Conservation (phyloP, 1,140 invertebrate species). For the Trichonephila inaurata region DNA sequence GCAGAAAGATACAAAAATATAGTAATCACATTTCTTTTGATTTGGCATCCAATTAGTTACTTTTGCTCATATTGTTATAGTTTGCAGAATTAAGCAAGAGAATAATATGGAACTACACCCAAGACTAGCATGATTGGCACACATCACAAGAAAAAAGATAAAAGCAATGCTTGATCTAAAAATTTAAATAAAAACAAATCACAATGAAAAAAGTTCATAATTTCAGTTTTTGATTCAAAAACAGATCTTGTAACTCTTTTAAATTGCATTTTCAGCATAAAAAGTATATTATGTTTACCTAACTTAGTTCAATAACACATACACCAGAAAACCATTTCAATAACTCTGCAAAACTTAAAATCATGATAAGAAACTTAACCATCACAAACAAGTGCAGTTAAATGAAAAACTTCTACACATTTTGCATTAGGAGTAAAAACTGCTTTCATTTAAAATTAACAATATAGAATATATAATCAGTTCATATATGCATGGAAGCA, state of each 20-base stretch:
- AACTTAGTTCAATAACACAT: neutral
- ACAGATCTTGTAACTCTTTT: neutral
- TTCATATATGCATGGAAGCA: too few relatives aligned
- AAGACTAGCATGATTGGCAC: constrained; percentile 68
- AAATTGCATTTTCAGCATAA: neutral
- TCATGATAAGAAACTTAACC: too few relatives aligned
- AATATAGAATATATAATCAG: too few relatives aligned
- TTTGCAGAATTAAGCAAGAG: constrained; percentile 2
- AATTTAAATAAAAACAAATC: constrained; percentile 7
- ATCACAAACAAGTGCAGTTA: too few relatives aligned
- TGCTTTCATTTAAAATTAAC: neutral
- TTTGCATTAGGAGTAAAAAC: neutral
- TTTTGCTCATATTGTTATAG: constrained; percentile 36
- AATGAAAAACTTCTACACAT: neutral
- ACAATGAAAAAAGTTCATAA: constrained; percentile 8
- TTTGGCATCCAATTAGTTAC: constrained; percentile 42
- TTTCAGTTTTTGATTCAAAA: neutral
- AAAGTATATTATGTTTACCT: neutral
- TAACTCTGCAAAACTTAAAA: neutral
- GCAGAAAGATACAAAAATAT: neutral
- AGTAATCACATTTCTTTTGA: constrained; percentile 5
- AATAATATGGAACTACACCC: constrained; percentile 63
- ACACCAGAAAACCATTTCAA: neutral
- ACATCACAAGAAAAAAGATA: constrained; percentile 44
- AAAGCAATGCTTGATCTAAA: constrained; percentile 22